Base-by-base conservation (phyloP, 2,888 invertebrate species). In the Tryphoninae sp. region DNA sequence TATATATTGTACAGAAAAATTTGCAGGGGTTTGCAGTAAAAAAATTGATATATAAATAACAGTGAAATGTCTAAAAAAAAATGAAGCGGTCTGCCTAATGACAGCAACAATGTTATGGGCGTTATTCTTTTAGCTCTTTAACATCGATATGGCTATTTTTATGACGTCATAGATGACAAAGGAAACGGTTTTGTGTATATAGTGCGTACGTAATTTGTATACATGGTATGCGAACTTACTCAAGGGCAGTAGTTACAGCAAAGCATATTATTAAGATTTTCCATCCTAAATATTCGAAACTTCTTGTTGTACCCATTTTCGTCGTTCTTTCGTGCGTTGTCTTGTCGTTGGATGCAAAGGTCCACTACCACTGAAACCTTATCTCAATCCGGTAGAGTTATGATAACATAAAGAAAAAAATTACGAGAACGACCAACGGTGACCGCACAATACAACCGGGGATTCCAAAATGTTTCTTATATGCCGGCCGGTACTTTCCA, bases 221-320 rank as follows among this genome's bases (percentile, higher is more conserved):
- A 19, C 8, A 23, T 49, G 6, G 4, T 6, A 6, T 33, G 4
- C 4, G 16, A 58, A 75, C 76, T 76, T 61, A 76, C 76, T 68
- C 61, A 45, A 76, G 16, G 22, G 76, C 68, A 19, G 51, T 19
- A n/a, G 61, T 53, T 1, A 13, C 61, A 13, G 40, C 42, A 45
- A 75, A n/a, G 13, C 68, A 51, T 4, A 61, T 4, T 22, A 68
- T n/a, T 33, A 53, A 0, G 2, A 42, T 11, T 9, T 33, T 53
- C 22, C 8, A 53, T 51, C 40, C 16, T 11, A 61, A 16, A 40
- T 68, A n/a, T 23, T 22, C 33, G 6, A 33, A 33, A 6, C 6
- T 51, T n/a, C n/a, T 55, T 3, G 42, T 1, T 2, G 42, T 13
- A 16, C 42, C 16, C 74, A 74, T 74, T 40, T 19, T 74, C 23